A percentile compares a stretch with the other conserved stretches of the same genome.
Evolutionary conservation across 2,113 vertebrate species (phyloP).

Genomic region (Sceloporus tristichus): DNA sequence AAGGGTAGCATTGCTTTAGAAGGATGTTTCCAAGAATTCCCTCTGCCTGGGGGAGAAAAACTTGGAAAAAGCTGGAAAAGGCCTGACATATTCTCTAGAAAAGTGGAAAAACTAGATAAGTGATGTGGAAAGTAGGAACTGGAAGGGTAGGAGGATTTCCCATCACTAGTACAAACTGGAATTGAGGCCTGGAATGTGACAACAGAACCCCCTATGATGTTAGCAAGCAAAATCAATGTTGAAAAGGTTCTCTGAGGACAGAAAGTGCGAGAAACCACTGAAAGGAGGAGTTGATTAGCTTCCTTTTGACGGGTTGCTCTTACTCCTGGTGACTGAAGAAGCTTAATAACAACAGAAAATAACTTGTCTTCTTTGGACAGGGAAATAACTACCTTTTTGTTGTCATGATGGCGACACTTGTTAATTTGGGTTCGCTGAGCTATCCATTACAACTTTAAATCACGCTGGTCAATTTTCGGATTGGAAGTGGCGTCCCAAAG

Average conservation of each 20-base stretch:
- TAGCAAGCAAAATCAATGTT: background rate
- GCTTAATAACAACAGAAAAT: background rate
- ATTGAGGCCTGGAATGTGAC: background rate
- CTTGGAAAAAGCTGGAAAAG: no score
- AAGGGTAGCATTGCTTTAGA: no score
- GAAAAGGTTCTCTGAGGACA: background rate
- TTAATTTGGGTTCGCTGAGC: conserved; percentile 1
- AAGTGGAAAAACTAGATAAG: no score
- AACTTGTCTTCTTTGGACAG: background rate
- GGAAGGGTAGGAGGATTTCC: background rate
- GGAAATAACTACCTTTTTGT: background rate
- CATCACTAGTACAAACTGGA: background rate
- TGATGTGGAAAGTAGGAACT: no score
- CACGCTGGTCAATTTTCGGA: background rate
- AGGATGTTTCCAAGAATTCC: no score
- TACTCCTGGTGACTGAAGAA: rapidly evolving
- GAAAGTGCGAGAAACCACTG: background rate
- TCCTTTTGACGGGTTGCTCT: background rate
- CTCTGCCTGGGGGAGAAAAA: no score
- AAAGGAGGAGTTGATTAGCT: background rate
- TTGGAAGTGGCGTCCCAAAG: background rate
- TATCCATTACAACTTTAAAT: background rate
- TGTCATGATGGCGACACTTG: background rate
- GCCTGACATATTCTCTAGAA: no score
- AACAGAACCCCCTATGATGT: background rate